Evolutionary conservation across 2,113 vertebrate species (phyloP), one percentile per base, ranked within the genome.

Genomic region (Numida meleagris): DNA sequence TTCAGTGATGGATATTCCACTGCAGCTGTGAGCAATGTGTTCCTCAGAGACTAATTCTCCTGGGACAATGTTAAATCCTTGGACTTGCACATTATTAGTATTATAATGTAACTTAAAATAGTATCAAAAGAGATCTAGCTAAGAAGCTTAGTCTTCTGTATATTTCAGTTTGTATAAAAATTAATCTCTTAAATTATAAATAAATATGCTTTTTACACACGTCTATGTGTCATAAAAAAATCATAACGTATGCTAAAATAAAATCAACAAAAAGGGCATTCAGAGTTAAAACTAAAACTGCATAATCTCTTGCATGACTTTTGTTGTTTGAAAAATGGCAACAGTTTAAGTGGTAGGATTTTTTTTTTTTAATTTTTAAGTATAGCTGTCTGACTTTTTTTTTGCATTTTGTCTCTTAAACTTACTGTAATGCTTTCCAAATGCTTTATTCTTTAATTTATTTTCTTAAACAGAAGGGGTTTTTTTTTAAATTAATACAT

Each of bases 11-110:
- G 89, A 34, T 94, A 71, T 96, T 97, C 96, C 90, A 77, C 88
- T 25, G 23, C 96, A 97, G 96, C 96, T 98, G 93, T 93, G 89
- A 97, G 91, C 95, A 97, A 94, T 95, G 94, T 97, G 94, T 94
- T 96, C 94, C 72, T 81, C 77, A 25, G 95, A 95, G 91, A 82
- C 67, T 57, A 82, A 82, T 84, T 97, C 84, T 96, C 74, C 79
- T 8, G 29, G 73, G 82, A 85, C 68, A 58, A 53, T 31, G 66
- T 90, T 93, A 94, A 96, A 95, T 57, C 34, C 48, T 96, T 89
- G 71, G 84, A 80, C 89, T 96, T 87, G 72, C 36, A 94, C 88
- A 90, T 95, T 85, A 77, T 77, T 94, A 85, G 68, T 72, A 70
- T 81, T 89, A 88, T 71, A 95, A 88, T 92, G 72, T 70, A 84